These are phyloP conservation scores for Leptinotarsa haldemani DNA, from an alignment of 2,888 invertebrate genomes.

Conservation along the genomic window DNA sequence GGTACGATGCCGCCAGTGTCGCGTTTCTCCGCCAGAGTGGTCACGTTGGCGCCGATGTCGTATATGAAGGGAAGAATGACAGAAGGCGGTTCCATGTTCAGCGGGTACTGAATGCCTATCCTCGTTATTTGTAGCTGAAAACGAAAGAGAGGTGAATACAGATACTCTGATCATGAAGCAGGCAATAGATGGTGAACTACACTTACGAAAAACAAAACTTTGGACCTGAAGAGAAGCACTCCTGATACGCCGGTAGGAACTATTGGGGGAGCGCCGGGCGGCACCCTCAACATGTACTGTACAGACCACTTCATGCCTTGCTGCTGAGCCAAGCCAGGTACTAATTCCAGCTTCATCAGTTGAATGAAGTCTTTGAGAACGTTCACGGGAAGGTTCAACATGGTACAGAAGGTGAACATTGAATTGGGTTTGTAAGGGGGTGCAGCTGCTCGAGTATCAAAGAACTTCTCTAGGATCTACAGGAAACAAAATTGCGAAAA, in stretches of 20 bases:
- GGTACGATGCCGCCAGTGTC: constrained; percentile 72
- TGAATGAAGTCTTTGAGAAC: constrained; percentile 93
- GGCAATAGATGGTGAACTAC: constrained; percentile 24
- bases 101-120: constrained; percentile 71
- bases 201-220: constrained; percentile 93
- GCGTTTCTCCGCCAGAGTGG: constrained; percentile 86
- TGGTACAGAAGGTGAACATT: constrained; percentile 85
- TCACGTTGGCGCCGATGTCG: constrained; percentile 86
- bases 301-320: constrained; percentile 86
- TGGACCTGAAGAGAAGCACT: constrained; percentile 85
- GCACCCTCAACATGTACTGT: constrained; percentile 92
- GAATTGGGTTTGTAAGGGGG: constrained; percentile 93
- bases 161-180: neutral
- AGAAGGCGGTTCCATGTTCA: constrained; percentile 75
- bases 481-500: constrained; percentile 34
- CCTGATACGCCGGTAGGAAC: constrained; percentile 92
- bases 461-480: constrained; percentile 90
- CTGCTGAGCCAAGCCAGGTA: constrained; percentile 72
- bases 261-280: constrained; percentile 87
- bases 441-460: constrained; percentile 87
- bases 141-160: constrained; percentile 5
- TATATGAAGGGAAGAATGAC: constrained; percentile 91
- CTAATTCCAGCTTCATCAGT: constrained; percentile 78
- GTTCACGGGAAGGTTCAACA: constrained; percentile 85
- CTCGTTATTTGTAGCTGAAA: constrained; percentile 80